Conservation (phyloP, 1,140 invertebrate species). For the Lordiphosa clarofinis region DNA sequence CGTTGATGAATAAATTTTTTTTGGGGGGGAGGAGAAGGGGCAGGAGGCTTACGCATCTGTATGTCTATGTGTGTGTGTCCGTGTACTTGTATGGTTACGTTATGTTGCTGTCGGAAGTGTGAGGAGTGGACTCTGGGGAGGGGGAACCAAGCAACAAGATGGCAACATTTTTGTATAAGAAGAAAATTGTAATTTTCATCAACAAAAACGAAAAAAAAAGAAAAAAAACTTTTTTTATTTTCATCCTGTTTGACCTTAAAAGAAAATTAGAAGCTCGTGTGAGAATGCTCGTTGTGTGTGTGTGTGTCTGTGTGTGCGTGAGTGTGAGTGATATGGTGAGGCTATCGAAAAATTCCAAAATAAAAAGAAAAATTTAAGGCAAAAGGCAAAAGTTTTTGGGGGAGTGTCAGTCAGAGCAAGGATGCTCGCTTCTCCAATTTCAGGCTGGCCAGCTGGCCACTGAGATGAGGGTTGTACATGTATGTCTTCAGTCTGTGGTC, state of each 20-base stretch:
- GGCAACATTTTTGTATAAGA: constrained; percentile 61
- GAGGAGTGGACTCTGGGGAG: constrained; percentile 2
- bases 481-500: constrained; percentile 11
- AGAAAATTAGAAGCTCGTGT: constrained; percentile 65
- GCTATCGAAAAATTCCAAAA: constrained; percentile 76
- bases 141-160: constrained; percentile 58
- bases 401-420: constrained; percentile 12
- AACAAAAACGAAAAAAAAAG: constrained; percentile 20
- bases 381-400: constrained; percentile 66
- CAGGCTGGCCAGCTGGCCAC: constrained; percentile 47
- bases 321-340: constrained; percentile 43
- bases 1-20: constrained; percentile 52
- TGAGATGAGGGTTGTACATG: constrained; percentile 37
- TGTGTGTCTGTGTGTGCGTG: constrained; percentile 23
- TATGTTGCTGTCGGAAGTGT: constrained; percentile 13
- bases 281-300: constrained; percentile 28
- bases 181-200: constrained; percentile 77
- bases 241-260: constrained; percentile 68
- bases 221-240: constrained; percentile 51
- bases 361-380: constrained; percentile 78
- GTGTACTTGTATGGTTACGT: constrained; percentile 58
- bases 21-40: constrained; percentile 10
- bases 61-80: background rate
- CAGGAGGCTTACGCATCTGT: constrained; percentile 13
- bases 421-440: constrained; percentile 61